Base-by-base conservation (phyloP, 2,888 invertebrate species). In the Nomada fabriciana region DNA sequence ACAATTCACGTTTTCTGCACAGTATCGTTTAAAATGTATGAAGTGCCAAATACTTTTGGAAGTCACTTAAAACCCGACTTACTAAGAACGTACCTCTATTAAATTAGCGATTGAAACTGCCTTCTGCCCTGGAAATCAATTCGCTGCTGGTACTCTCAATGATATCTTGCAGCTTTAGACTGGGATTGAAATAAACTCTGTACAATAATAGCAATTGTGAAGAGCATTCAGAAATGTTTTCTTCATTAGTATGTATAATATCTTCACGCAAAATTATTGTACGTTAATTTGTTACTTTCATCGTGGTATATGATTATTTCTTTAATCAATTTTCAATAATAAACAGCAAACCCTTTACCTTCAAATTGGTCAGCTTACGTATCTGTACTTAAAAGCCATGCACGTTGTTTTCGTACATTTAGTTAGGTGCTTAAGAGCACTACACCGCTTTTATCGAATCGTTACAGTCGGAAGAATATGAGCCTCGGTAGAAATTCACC, bases 401-500 rank as follows among this genome's bases (percentile, higher is more conserved):
- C 3, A 36, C 36, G 60, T 18, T 20, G 36, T 60, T 60, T 25
- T 2, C 11, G 23, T 57, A 18, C 57, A 25, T 57, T 25, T 20
- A 25, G 57, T 25, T 25, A 11, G 4, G 18, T n/a, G 20, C 13
- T 55, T 53, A 10, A 67, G 15, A 67, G 15, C 20, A 15, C 36
- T 53, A 67, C 20, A 42, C 4, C 20, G n/a, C 15, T 11, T 69
- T 52, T 29, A 47, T 76, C 55, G 36, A 18, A 65, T 65, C 25
- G 20, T 43, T 29, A 43, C 25, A 29, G 18, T 18, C 42, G 25
- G 43, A 15, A 47, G 43, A 25, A 23, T 42, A 65, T 70, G 76
- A 76, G 42, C 59, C n/a, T 15, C 7, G 42, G 20, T 29, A 59
- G 7, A 59, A 53, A 76, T 76, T 70, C 69, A 13, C n/a, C 55